These are phyloP conservation scores for Rhagophthalmus giganteus DNA, from an alignment of 2,888 invertebrate species.

Conservation along the genomic window DNA sequence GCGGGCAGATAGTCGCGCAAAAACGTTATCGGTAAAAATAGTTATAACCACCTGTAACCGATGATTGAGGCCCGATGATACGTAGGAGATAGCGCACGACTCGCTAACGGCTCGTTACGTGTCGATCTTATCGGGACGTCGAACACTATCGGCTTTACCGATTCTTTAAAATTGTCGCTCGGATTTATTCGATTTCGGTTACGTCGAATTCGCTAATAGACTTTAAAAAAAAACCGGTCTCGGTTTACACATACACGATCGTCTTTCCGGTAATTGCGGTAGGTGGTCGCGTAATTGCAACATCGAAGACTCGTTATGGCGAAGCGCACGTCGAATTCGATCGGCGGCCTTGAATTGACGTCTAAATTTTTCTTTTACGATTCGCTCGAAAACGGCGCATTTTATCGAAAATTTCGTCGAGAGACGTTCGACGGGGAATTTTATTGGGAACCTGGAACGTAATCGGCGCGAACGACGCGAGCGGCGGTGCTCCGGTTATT, in stretches of 20 bases:
- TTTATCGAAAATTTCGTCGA: no score
- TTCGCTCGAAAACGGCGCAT: no score
- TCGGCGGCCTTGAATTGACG: slow-evolving; percentile 1
- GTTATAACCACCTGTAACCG: slow-evolving; percentile 27
- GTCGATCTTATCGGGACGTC: slow-evolving; percentile 41
- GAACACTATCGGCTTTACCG: slow-evolving; percentile 40
- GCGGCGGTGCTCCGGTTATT: no score
- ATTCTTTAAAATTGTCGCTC: slow-evolving; percentile 30
- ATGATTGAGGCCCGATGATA: slow-evolving; percentile 44
- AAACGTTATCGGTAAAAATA: slow-evolving; percentile 19
- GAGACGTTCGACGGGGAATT: no score
- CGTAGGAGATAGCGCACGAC: slow-evolving; percentile 46
- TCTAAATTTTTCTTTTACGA: not conserved
- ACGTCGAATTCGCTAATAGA: not conserved
- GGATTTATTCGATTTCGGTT: slow-evolving; percentile 8
- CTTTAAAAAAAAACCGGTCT: slow-evolving; percentile 14
- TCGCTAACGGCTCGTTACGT: slow-evolving; percentile 43
- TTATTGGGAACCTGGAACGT: no score
- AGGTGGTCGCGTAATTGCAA: slow-evolving; percentile 20
- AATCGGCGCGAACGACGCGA: no score
- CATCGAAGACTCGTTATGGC: slow-evolving; percentile 18
- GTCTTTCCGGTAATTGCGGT: slow-evolving; percentile 14
- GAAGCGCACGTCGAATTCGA: slow-evolving; percentile 13
- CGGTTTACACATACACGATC: no score
- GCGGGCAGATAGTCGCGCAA: slow-evolving; percentile 7